Percentiles rank a stretch among this genome's conserved stretches.
These are phyloP conservation scores for Cremastinae sp. DNA, from an alignment of 2,888 invertebrate species.

Conservation along the genomic window DNA sequence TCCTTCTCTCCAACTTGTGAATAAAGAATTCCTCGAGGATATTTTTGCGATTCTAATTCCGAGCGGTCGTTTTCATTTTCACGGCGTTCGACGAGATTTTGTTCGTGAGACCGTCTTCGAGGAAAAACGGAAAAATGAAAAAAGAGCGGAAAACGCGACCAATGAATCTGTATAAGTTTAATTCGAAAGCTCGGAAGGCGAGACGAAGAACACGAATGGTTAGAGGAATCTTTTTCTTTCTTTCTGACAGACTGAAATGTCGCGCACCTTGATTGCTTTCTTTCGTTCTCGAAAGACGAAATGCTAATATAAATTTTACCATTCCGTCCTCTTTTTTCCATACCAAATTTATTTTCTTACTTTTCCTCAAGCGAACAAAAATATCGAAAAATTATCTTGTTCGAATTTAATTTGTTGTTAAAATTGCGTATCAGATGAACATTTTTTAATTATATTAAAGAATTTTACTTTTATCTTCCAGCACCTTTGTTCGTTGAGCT, in stretches of 20 bases:
- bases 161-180: constrained; percentile 59
- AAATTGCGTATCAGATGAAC: too few relatives aligned
- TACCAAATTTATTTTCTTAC: neutral
- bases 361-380: neutral
- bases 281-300: constrained; percentile 39
- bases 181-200: constrained; percentile 44
- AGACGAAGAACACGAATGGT: constrained; percentile 37
- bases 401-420: too few relatives aligned
- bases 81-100: constrained; percentile 2
- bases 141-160: neutral
- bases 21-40: constrained; percentile 5
- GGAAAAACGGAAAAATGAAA: neutral
- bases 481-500: too few relatives aligned
- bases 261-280: constrained; percentile 61
- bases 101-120: neutral
- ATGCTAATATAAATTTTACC: constrained; percentile 63
- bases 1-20: constrained; percentile 1
- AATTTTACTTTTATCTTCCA: too few relatives aligned
- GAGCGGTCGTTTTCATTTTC: constrained; percentile 16
- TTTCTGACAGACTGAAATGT: constrained; percentile 20
- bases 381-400: neutral
- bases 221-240: constrained; percentile 15
- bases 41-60: constrained; percentile 20
- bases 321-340: constrained; percentile 41
- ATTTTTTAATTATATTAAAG: too few relatives aligned